Base-by-base conservation (phyloP, 2,888 invertebrate species). In the Phorcus lineatus region DNA sequence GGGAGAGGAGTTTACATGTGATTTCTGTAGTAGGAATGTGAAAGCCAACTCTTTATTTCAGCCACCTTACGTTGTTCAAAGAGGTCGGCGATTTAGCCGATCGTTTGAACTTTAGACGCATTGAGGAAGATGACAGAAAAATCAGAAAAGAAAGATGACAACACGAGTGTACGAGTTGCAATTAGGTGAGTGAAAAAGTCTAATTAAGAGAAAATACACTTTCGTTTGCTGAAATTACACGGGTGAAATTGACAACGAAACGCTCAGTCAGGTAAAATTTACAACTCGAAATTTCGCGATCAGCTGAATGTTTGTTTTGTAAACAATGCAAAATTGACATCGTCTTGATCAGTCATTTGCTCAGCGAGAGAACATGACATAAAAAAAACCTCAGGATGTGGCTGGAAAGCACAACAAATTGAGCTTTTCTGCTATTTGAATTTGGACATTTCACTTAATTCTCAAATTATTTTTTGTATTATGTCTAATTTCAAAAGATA, bases 161-260 rank as follows among this genome's bases (percentile, higher is more conserved):
- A 91, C 80, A 86, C 88, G 52, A 90, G 90, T 82, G 91, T 91
- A 52, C 82, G 90, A 62, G 91, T 91, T 31, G 91, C 91, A 66
- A 86, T 91, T 67, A 89, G 91, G 91, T 90, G 86, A 78, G 54
- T 54, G 52, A 67, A 55, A 47, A 47, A 36, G 7, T 36, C 52
- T 67, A 62, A 81, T 76, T 52, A 24, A 62, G 17, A 22, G 53
- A 47, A 47, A 47, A 47, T 47, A 13, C 1, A 47, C 62, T 53
- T n/a, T 31, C 13, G 47, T 9, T 47, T 47, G 13, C 6, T 47
- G 11, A 13, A 13, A 47, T 6, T 47, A 6, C 47, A 47, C 47
- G 47, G 13, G 7, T 6, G 47, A 47, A 47, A 47, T 47, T 13
- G 47, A 11, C 47, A 13, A 47, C 47, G 47, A 47, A 47, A 47